phyloP scores from a whole-genome alignment of 2,113 vertebrate species.

The Thalassarche chlororhynchos region DNA sequence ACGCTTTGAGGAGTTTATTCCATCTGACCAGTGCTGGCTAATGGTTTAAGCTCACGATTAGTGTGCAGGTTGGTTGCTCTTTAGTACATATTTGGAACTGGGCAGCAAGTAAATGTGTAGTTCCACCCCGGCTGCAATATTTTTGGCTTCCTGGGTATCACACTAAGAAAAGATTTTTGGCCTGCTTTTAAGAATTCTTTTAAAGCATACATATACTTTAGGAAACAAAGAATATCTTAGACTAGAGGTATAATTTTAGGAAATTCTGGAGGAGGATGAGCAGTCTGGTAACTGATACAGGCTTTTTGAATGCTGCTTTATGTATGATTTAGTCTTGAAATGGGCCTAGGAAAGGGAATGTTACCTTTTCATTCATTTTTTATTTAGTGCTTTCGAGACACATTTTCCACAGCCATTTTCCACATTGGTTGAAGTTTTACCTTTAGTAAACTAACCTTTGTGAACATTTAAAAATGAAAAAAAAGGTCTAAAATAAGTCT shows the following conservation, averaged over 20 bases:
- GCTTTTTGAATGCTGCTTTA: not conserved
- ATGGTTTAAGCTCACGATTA: not conserved
- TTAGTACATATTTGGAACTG: not conserved
- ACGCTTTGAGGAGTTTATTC: not conserved
- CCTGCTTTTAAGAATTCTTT: not conserved
- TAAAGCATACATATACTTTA: not conserved
- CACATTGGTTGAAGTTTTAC: not conserved
- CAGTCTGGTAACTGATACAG: not conserved
- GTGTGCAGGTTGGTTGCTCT: not conserved
- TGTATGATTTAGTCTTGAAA: not conserved
- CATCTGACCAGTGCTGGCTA: not conserved
- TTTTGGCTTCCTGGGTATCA: not conserved
- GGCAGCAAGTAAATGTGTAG: not conserved
- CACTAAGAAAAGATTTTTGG: not conserved
- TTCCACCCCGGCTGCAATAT: not conserved
- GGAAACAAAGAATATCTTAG: not conserved
- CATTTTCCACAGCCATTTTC: not conserved
- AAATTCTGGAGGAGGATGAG: not conserved
- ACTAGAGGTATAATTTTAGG: not conserved
- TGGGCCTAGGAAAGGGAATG: not conserved
- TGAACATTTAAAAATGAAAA: not conserved
- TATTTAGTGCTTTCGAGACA: not conserved
- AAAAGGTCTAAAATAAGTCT: not conserved
- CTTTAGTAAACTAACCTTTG: not conserved
- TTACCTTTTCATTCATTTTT: not conserved